Base-by-base conservation (phyloP, 1,140 invertebrate genomes). In the Arion vulgaris region DNA sequence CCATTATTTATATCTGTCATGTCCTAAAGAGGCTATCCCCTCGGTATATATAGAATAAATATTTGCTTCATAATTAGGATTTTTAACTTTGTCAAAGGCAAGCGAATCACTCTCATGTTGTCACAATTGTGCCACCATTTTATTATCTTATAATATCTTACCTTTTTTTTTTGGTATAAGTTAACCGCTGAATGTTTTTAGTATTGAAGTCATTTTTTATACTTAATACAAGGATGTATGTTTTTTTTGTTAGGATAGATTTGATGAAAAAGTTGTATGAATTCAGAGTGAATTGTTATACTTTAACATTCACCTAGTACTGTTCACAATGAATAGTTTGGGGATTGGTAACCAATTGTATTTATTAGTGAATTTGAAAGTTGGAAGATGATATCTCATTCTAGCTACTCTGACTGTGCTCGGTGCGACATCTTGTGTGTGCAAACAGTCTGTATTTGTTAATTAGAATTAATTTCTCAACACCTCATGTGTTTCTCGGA, bases 41-140 rank as follows among this genome's bases (percentile, higher is more conserved):
- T 45, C 15, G 15, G 41, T n/a, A n/a, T 45, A 45, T 26, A 23
- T 57, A 57, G 51, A 57, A 57, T 57, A 57, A 57, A 4, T 26
- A 17, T 57, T 57, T 57, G 4, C 51, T 23, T 57, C 51, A 57
- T 23, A 23, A 57, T 17, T n/a, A 49, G 19, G 15, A 26, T 11
- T 57, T 57, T 57, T 57, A 57, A 57, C 51, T 57, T 57, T 17
- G 26, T 57, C 51, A 57, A 57, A 57, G 51, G 51, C 51, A 57
- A 57, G 51, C 51, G 51, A 57, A 7, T 57, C 51, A 57, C 51
- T 15, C 51, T 23, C 19, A 19, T 57, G 17, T 26, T 57, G 2
- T 57, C 19, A 57, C 23, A 17, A 15, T 23, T 57, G 26, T 57
- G 19, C 23, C 5, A 57, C 26, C 2, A 19, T 23, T 23, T 57